A percentile compares a stretch with the other conserved stretches of the same genome.
These are phyloP conservation scores for Diachasmimorpha longicaudata DNA, from an alignment of 1,140 invertebrate species.

Conservation along the genomic window DNA sequence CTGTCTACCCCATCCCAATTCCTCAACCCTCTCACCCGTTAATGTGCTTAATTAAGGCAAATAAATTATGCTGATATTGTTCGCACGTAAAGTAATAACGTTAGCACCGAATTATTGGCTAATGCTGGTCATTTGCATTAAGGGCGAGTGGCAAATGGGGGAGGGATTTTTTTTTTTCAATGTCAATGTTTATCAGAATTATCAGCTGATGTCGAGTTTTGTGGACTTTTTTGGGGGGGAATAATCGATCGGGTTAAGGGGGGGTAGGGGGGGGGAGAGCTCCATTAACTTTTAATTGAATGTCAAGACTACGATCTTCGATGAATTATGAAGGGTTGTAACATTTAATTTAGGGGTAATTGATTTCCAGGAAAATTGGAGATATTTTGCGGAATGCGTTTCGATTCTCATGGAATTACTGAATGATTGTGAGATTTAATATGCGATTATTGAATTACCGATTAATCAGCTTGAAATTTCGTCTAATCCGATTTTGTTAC, in stretches of 20 bases:
- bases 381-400: no score
- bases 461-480: no score
- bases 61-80: conserved; percentile 47
- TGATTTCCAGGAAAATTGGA: neutral
- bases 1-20: neutral
- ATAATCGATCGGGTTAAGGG: neutral
- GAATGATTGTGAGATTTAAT: no score
- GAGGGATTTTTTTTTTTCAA: neutral
- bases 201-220: neutral
- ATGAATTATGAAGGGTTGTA: conserved; percentile 3
- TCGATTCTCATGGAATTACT: no score
- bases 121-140: conserved; percentile 39
- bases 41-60: conserved; percentile 44
- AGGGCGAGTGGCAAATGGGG: neutral
- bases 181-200: neutral
- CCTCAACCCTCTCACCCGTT: neutral
- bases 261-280: no score
- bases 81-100: conserved; percentile 43
- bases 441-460: no score
- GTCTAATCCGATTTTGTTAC: no score
- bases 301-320: neutral
- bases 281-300: conserved; percentile 15
- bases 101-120: conserved; percentile 41
- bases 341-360: neutral
- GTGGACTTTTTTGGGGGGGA: neutral